Evolutionary conservation across 2,797 vertebrate genomes (phyloP), one percentile per base, ranked within the genome.

Genomic region (Hybognathus amarus): DNA sequence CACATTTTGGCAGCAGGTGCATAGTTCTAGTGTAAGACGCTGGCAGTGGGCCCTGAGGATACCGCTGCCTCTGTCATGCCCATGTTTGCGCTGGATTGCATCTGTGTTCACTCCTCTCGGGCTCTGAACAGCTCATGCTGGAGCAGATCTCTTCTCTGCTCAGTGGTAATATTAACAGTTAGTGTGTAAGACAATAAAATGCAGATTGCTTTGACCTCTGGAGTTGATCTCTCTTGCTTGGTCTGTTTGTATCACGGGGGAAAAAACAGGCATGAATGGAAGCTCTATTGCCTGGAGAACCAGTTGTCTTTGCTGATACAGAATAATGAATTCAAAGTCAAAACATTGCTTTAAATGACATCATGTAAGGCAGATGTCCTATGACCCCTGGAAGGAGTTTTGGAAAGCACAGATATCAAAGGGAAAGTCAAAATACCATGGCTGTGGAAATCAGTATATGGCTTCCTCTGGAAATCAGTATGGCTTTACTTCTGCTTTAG

Each of bases 31-130:
- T 80, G 52, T 80, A 30, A 71, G 7, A 50, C 77, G 52, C 88
- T 91, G 89, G 90, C 89, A 70, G 80, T 68, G 13, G 5, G 86
- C 86, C 90, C 85, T 80, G 79, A 82, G 85, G 85, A 87, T 89
- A 79, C 63, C 6, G 68, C 40, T 80, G 63, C 79, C 69, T 81
- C 40, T 85, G 70, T 81, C 71, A 76, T 77, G 77, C 50, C 79
- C 82, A 71, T 79, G 64, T 85, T 79, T 77, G 73, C 75, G 74
- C 66, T 76, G 70, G 30, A 11, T 79, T 87, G 24, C 67, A 69
- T 79, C 84, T 84, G 79, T 36, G 42, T 82, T 83, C 45, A 74
- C 71, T 79, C 79, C 76, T 66, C 85, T 85, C 78, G 27, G 70
- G 79, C 76, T 77, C 63, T 6, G 66, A 47, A 67, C 30, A 52